These are phyloP conservation scores for Cyanocitta stelleri DNA, from an alignment of 2,113 vertebrate species.

Conservation along the genomic window DNA sequence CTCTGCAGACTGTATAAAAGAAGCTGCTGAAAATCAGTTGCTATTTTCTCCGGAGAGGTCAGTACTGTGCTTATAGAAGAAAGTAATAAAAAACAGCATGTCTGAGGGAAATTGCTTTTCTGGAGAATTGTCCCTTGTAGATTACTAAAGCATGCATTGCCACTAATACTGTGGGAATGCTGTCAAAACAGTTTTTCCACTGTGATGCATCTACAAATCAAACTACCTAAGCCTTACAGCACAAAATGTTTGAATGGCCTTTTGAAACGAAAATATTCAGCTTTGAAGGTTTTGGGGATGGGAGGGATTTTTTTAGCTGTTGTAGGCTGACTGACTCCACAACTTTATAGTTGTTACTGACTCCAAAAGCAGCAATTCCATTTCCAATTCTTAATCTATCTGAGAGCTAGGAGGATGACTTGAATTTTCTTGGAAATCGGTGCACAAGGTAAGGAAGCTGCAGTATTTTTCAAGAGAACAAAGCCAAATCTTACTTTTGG, in stretches of 20 bases:
- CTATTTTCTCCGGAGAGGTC: conserved; percentile 35
- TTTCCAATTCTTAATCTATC: neutral
- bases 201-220: conserved; percentile 45
- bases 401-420: neutral
- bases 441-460: neutral
- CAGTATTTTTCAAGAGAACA: neutral
- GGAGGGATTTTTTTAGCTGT: conserved; percentile 27
- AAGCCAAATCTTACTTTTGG: neutral
- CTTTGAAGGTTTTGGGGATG: neutral
- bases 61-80: conserved; percentile 46
- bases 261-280: conserved; percentile 47
- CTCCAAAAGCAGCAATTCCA: conserved; percentile 7
- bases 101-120: conserved; percentile 61
- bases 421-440: neutral
- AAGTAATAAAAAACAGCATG: conserved; percentile 47
- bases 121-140: conserved; percentile 56
- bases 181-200: conserved; percentile 57
- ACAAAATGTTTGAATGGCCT: conserved; percentile 29
- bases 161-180: conserved; percentile 37
- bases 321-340: neutral
- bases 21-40: conserved; percentile 38
- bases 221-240: conserved; percentile 15
- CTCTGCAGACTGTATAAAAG: conserved; percentile 13
- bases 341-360: conserved; percentile 7
- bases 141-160: conserved; percentile 44